A percentile compares a stretch with the other conserved stretches of the same genome.
These are phyloP conservation scores for Mustela nigripes DNA, from an alignment of 2,113 vertebrate genomes.

Conservation along the genomic window DNA sequence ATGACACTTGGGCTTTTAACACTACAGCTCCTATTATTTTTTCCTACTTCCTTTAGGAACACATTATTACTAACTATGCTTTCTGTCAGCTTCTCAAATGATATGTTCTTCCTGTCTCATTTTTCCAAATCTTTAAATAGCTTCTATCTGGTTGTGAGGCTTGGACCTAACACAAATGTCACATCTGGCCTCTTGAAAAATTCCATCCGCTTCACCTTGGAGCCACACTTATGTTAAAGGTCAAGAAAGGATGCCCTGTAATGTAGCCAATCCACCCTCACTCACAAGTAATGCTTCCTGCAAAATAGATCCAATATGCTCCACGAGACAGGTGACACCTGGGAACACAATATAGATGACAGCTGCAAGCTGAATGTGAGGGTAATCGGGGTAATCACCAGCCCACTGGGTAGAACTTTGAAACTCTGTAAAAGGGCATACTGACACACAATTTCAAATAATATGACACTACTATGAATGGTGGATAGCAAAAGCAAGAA, in stretches of 20 bases:
- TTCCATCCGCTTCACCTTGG: conserved; percentile 56
- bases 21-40: not conserved
- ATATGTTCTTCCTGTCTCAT: not conserved
- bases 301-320: conserved; percentile 57
- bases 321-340: conserved; percentile 73
- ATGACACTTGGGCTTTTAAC: conserved; percentile 4
- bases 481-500: not conserved
- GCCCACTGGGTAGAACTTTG: conserved; percentile 60
- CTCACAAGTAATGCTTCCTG: conserved; percentile 27
- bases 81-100: conserved; percentile 58
- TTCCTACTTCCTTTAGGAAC: conserved; percentile 58
- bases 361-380: conserved; percentile 72
- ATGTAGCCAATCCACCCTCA: conserved; percentile 37
- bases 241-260: conserved; percentile 70
- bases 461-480: not conserved
- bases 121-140: conserved; percentile 70
- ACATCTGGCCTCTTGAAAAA: conserved; percentile 67
- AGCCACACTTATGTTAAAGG: conserved; percentile 59
- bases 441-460: conserved; percentile 69
- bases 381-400: conserved; percentile 69
- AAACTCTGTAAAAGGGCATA: conserved; percentile 62
- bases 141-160: conserved; percentile 20
- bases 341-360: conserved; percentile 57
- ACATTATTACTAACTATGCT: not conserved
- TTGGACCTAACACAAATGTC: conserved; percentile 56